Base-by-base conservation (phyloP, 2,113 vertebrate species). In the Phalacrocorax carbo region DNA sequence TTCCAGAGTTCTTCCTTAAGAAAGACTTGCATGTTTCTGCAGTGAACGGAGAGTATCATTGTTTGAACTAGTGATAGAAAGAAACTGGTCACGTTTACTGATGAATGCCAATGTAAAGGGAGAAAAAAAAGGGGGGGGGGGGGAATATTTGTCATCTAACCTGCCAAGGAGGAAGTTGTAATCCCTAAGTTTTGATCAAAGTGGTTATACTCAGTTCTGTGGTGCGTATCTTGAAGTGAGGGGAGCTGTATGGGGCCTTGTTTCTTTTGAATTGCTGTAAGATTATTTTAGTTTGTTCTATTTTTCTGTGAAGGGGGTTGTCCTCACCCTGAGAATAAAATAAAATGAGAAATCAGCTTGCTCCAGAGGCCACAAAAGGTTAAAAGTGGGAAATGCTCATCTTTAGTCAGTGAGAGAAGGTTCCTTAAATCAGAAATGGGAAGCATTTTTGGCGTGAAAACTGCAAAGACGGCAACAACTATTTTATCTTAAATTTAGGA, bases 41-140 rank as follows among this genome's bases (percentile, higher is more conserved):
- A 60, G 44, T 38, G 36, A 73, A 77, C 73, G 55, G 49, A 46
- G 54, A 34, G 12, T 40, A 9, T 17, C 11, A 34, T 32, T 62
- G 23, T 57, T 92, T 54, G 51, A 66, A 51, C 7, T 46, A 81
- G 40, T 38, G 57, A 49, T 7, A 49, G 26, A 72, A 92, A 62
- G 15, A 44, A 77, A 42, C 7, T 52, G 0, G 0, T 22, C 16
- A 25, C 0, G 0, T 23, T 69, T 6, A 19, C 19, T 70, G 9
- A 10, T 48, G 19, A 65, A 69, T 65, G 58, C 13, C 14, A 73
- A 46, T 15, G 29, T 70, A 29, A 83, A 82, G 9, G 15, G 27
- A 15, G 15, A 27, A 29, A 29, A 29, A 44, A 44, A 44, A 16
- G 8, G 44, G 44, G 15, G 18, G 44, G 16, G 15, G 4, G 4